These are phyloP conservation scores for Drosophila malerkotliana DNA, from an alignment of 1,140 invertebrate genomes.

Conservation along the genomic window DNA sequence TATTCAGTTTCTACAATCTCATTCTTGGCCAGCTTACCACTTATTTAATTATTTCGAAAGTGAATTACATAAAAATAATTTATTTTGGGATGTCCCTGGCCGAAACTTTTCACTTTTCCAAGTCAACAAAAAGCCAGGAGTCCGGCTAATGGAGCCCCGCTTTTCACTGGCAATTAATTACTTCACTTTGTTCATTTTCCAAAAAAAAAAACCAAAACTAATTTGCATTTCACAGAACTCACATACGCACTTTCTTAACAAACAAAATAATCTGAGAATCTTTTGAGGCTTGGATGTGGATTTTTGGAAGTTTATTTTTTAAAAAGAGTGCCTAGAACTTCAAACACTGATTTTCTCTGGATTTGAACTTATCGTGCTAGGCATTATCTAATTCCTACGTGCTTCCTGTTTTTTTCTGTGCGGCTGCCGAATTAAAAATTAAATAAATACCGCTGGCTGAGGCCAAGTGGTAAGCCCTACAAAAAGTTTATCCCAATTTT, in stretches of 20 bases:
- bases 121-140: not conserved
- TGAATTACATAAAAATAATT: slow-evolving; percentile 44
- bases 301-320: not conserved
- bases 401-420: slow-evolving; percentile 3
- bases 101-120: slow-evolving; percentile 33
- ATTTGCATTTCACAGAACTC: slow-evolving; percentile 63
- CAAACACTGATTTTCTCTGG: no score
- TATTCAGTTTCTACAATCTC: slow-evolving; percentile 55
- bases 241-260: slow-evolving; percentile 23
- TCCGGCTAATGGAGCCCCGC: slow-evolving; percentile 65
- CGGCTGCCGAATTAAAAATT: slow-evolving; percentile 41
- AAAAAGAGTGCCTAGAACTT: not conserved
- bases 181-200: slow-evolving; percentile 63
- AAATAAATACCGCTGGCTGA: slow-evolving; percentile 44
- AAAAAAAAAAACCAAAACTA: slow-evolving; percentile 37
- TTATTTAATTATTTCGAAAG: slow-evolving; percentile 44
- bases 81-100: slow-evolving; percentile 25
- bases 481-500: slow-evolving; percentile 30
- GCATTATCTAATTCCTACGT: not conserved
- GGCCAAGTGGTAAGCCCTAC: slow-evolving; percentile 17
- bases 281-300: slow-evolving; percentile 14
- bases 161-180: slow-evolving; percentile 56
- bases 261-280: slow-evolving; percentile 24
- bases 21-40: slow-evolving; percentile 35
- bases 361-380: not conserved